A percentile compares a stretch with the other conserved stretches of the same genome.
Evolutionary conservation across 2,888 invertebrate genomes (phyloP).

Genomic region (Tridacna gigas): DNA sequence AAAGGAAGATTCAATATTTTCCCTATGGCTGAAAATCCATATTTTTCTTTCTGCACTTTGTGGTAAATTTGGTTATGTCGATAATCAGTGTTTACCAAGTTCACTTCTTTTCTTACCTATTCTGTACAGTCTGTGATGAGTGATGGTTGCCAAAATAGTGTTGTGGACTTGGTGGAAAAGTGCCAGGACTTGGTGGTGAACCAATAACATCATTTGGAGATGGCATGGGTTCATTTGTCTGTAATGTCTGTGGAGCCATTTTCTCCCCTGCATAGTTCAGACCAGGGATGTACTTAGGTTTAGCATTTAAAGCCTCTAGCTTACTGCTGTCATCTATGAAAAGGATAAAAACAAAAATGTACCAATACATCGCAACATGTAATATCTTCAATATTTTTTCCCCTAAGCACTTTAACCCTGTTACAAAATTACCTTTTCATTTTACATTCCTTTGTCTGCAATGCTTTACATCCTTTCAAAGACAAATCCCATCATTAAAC

Average conservation of each 20-base stretch:
- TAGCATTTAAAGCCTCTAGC: slow-evolving; percentile 33
- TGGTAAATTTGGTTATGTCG: too few species aligned
- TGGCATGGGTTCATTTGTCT: not conserved
- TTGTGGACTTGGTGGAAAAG: not conserved
- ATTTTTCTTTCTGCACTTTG: too few species aligned
- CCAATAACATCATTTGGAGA: not conserved
- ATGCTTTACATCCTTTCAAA: too few species aligned
- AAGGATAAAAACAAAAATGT: not conserved
- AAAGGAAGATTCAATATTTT: too few species aligned
- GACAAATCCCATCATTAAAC: too few species aligned
- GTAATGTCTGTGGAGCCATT: slow-evolving; percentile 10
- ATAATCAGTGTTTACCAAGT: too few species aligned
- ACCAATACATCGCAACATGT: too few species aligned
- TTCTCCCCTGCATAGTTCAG: slow-evolving; percentile 62
- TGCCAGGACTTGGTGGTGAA: not conserved
- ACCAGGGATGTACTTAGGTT: slow-evolving; percentile 66
- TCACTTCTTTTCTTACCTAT: not conserved
- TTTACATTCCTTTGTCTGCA: too few species aligned
- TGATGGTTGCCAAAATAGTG: not conserved
- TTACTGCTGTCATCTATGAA: slow-evolving; percentile 46
- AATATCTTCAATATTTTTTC: too few species aligned
- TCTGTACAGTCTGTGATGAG: not conserved
- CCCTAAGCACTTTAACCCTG: too few species aligned
- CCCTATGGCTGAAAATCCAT: too few species aligned
- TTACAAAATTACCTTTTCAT: too few species aligned